A percentile compares a stretch with the other conserved stretches of the same genome.
Conservation (phyloP, 2,888 invertebrate genomes). For the Polyommatus iphigenia region DNA sequence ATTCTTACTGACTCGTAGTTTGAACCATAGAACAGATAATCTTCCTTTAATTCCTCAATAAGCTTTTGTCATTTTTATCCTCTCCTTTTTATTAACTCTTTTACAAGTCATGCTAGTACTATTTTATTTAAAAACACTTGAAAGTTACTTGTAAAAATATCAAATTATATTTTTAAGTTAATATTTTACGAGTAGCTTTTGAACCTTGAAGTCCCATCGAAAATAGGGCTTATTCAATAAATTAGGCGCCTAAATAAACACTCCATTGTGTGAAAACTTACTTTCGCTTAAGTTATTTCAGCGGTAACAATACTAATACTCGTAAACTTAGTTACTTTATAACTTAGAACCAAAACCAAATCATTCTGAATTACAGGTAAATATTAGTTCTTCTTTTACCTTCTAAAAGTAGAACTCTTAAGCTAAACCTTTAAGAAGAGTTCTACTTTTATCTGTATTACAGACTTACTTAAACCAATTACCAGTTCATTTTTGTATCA, state of each 20-base stretch:
- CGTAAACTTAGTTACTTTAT: neutral
- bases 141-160: neutral
- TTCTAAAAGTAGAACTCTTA: no score
- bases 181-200: conserved; percentile 19
- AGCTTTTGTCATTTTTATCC: no score
- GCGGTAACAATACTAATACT: neutral
- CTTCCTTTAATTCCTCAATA: no score
- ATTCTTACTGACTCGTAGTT: no score
- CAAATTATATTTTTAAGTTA: conserved; percentile 2
- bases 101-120: no score
- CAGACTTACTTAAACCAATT: neutral
- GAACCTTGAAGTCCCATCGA: conserved; percentile 36
- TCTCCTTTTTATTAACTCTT: no score
- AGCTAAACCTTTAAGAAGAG: no score
- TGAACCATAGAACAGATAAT: no score
- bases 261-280: conserved; percentile 44
- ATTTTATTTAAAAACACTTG: no score
- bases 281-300: neutral
- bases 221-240: conserved; percentile 48
- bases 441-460: neutral
- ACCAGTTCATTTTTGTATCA: neutral
- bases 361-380: neutral
- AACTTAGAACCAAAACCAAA: neutral
- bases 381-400: neutral
- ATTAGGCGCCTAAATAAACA: conserved; percentile 52